These are phyloP conservation scores for Aythya baeri DNA, from an alignment of 2,113 vertebrate species.

Conservation along the genomic window DNA sequence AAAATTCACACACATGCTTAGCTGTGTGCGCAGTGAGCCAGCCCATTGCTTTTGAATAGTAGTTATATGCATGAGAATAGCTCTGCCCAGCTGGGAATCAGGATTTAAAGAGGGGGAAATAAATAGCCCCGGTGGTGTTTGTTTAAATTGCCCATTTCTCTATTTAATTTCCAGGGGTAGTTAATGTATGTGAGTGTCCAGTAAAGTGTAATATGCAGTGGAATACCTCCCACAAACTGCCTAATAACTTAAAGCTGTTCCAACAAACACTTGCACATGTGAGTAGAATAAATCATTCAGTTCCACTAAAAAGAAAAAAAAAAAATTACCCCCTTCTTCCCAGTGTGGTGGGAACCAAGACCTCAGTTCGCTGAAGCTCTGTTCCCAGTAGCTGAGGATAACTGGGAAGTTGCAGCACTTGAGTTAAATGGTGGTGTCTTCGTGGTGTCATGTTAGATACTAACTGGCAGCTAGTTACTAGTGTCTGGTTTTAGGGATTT, in stretches of 20 bases:
- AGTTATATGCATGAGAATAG: conserved; percentile 46
- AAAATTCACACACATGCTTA: background rate
- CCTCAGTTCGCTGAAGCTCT: background rate
- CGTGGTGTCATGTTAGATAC: background rate
- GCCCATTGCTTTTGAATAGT: background rate
- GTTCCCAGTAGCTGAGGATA: accelerated
- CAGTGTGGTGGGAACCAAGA: background rate
- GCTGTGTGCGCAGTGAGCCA: conserved; percentile 1
- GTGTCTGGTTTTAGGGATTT: conserved; percentile 33
- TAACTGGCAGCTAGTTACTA: background rate
- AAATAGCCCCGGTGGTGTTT: background rate
- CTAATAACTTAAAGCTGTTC: conserved; percentile 14
- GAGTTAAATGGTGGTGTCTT: background rate
- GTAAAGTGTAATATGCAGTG: background rate
- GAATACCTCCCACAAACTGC: background rate
- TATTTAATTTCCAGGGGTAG: background rate
- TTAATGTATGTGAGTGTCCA: background rate
- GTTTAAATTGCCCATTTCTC: conserved; percentile 14
- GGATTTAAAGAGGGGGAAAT: conserved; percentile 32
- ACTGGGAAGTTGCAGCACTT: background rate
- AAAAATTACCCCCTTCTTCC: background rate
- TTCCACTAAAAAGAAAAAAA: background rate
- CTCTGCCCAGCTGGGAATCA: background rate
- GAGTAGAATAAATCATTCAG: background rate
- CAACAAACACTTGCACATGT: background rate